Base-by-base conservation (phyloP, 2,888 invertebrate species). In the Cephus nigrinus region DNA sequence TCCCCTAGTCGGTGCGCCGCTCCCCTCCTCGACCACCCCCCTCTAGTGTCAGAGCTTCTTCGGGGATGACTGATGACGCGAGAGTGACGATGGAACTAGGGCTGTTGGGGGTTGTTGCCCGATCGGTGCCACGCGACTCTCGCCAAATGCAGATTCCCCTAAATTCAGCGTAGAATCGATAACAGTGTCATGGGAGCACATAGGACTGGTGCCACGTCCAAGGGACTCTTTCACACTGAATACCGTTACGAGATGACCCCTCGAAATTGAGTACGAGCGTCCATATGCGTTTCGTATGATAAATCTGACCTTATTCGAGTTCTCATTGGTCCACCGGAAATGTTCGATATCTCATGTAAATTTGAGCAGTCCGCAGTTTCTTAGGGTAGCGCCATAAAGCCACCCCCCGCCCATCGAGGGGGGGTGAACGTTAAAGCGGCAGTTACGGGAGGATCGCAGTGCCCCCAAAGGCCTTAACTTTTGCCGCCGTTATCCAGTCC, bases 361-460 rank as follows among this genome's bases (percentile, higher is more conserved):
- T n/a, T 69, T 12, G 11, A 69, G 30, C 3, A 12, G 12, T 12
- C 1, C 36, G 36, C 36, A 36, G 36, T 36, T 36, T 36, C 36
- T 36, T 36, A 12, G 12, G 36, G 36, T 12, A 12, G 36, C 79
- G 81, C 81, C 78, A 69, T 69, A 69, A 69, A 69, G 12, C 12
- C 36, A 36, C 36, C 36, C 36, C 36, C 36, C 4, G 12, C 4
- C 36, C 12, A 36, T 12, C 0, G 35, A 5, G 69, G 31, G 69
- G 4, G 12, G 31, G 4, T 68, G 78, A 75, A 78, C 78, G 75
- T 78, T 78, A 75, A 72, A 78, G 73, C 77, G 79, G 82, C 81
- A 82, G 79, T 81, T 82, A 80, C 78, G 79, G 81, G 81, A 81
- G 77, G 80, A 82, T 80, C 79, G 82, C 79, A 81, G 80, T 78